phyloP scores from a whole-genome alignment of 2,113 vertebrate species.

The Romanogobio albipinnatus region DNA sequence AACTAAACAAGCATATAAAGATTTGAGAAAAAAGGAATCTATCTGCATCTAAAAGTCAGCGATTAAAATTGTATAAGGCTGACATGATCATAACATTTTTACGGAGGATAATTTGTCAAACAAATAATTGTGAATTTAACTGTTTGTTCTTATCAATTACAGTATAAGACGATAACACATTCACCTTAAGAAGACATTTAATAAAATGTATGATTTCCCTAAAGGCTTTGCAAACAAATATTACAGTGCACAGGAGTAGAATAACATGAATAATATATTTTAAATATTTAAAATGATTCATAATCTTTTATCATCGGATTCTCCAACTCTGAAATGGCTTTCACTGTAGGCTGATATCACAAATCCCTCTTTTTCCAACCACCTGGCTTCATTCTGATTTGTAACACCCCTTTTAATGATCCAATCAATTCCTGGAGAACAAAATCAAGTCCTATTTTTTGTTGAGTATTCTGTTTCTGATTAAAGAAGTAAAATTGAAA shows the following conservation, averaged over 20 bases:
- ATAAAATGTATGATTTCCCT: not conserved
- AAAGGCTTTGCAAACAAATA: not conserved
- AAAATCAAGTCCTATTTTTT: not conserved
- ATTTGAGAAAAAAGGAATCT: not conserved
- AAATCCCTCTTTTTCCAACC: not conserved
- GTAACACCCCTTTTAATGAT: not conserved
- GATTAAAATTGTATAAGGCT: not conserved
- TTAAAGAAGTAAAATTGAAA: slow-evolving; percentile 9
- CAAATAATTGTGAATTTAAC: not conserved
- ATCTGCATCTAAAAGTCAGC: not conserved
- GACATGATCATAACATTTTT: not conserved
- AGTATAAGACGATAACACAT: not conserved
- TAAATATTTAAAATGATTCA: not conserved
- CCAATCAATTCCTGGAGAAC: slow-evolving; percentile 5
- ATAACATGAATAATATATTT: not conserved
- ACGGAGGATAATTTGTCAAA: not conserved
- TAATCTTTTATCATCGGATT: not conserved
- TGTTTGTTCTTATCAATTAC: not conserved
- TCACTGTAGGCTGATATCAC: not conserved
- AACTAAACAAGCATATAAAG: not conserved
- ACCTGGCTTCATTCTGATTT: not conserved
- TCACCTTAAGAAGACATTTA: not conserved
- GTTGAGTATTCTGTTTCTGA: not conserved
- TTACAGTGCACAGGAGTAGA: not conserved
- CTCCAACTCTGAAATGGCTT: not conserved